phyloP scores from a whole-genome alignment of 2,113 vertebrate species.

The Physeter macrocephalus region DNA sequence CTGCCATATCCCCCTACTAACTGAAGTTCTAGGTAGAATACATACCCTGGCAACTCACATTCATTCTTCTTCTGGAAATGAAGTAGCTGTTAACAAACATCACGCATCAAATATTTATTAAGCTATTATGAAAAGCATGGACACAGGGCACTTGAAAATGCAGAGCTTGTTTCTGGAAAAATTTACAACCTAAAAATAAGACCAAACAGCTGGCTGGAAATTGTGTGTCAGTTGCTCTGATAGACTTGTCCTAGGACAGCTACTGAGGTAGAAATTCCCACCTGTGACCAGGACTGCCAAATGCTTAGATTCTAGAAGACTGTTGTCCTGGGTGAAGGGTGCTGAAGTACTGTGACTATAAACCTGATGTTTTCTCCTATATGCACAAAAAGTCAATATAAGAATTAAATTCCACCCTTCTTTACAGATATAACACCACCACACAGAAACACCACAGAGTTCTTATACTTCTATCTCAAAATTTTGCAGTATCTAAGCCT shows the following conservation, averaged over 20 bases:
- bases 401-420: neutral
- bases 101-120: constrained; percentile 20
- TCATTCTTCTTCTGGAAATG: constrained; percentile 18
- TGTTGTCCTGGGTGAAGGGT: neutral
- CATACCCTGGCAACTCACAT: neutral
- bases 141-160: constrained; percentile 3
- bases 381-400: neutral
- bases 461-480: neutral
- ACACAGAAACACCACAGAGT: neutral
- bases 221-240: neutral
- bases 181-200: neutral
- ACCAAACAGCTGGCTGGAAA: neutral
- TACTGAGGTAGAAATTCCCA: neutral
- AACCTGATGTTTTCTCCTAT: neutral
- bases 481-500: neutral
- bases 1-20: neutral
- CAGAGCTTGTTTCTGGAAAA: constrained; percentile 17
- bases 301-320: neutral
- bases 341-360: neutral
- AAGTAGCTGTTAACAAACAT: constrained; percentile 17
- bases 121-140: neutral
- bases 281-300: neutral
- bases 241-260: neutral
- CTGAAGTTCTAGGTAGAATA: neutral
- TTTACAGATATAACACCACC: neutral